Percentiles rank a stretch among this genome's conserved stretches.
Evolutionary conservation across 2,113 vertebrate species (phyloP).

Genomic region (Xenus cinereus): DNA sequence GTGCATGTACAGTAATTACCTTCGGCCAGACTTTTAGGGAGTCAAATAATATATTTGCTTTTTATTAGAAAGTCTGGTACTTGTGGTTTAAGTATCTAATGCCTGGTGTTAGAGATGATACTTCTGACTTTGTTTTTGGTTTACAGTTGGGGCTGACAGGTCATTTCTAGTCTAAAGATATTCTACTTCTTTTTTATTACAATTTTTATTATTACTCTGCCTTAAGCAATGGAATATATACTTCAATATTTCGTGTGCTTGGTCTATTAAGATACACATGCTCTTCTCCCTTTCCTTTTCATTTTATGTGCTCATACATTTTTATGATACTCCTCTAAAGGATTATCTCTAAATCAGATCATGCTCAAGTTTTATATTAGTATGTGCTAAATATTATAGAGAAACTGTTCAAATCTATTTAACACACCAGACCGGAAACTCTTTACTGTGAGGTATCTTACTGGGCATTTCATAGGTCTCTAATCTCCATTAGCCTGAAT

Average conservation of each 20-base stretch:
- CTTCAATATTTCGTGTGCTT: constrained; percentile 10
- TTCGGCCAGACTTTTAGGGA: neutral
- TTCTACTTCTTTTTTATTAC: constrained; percentile 10
- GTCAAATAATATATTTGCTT: neutral
- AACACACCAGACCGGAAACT: constrained; percentile 24
- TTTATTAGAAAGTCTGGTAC: constrained; percentile 16
- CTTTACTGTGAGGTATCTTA: constrained; percentile 12
- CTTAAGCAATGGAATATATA: constrained; percentile 13
- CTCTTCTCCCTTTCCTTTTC: constrained; percentile 23
- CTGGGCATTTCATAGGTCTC: constrained; percentile 29
- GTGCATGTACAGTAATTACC: neutral
- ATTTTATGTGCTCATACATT: constrained; percentile 48
- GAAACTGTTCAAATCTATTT: constrained; percentile 51
- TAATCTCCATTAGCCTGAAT: constrained; percentile 38
- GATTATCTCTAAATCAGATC: constrained; percentile 55
- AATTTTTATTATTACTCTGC: constrained; percentile 26
- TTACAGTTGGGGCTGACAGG: neutral
- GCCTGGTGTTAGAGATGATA: neutral
- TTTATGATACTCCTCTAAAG: constrained; percentile 52
- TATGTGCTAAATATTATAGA: constrained; percentile 38
- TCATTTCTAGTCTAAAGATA: neutral
- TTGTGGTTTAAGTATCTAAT: neutral
- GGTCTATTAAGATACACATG: constrained; percentile 20
- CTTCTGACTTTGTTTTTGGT: constrained; percentile 21
- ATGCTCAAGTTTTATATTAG: constrained; percentile 56